Conservation (phyloP, 2,113 vertebrate species). For the Hypocryptadius cinnamomeus region DNA sequence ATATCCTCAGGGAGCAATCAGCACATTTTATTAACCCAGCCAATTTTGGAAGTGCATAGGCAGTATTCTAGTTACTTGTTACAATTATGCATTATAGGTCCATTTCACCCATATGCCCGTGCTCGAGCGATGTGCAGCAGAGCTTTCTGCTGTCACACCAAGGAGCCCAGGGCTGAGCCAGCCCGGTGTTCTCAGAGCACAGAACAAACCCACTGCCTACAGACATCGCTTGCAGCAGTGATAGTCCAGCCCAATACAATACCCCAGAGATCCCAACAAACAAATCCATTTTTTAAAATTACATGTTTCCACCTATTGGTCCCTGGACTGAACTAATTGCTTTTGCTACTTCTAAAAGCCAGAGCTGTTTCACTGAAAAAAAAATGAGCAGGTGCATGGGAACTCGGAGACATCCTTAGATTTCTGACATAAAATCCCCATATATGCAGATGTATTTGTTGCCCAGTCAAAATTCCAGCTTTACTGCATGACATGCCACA, state of each 20-base stretch:
- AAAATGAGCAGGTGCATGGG: neutral
- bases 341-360: conserved; percentile 28
- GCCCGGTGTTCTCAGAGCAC: neutral
- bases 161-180: neutral
- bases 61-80: conserved; percentile 6
- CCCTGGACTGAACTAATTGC: conserved; percentile 9
- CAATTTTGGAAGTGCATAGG: conserved; percentile 40
- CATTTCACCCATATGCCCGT: neutral
- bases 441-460: neutral
- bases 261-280: neutral
- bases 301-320: conserved; percentile 26
- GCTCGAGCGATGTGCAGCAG: neutral
- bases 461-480: neutral
- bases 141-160: neutral
- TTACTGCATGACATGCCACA: neutral
- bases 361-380: neutral
- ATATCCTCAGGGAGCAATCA: conserved; percentile 51
- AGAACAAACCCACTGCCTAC: neutral
- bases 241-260: neutral
- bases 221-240: neutral
- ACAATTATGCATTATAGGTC: neutral
- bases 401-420: neutral
- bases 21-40: conserved; percentile 44
- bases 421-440: neutral
- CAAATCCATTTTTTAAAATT: conserved; percentile 21